Base-by-base conservation (phyloP, 1,140 invertebrate genomes). In the Panagrolaimus sp. region DNA sequence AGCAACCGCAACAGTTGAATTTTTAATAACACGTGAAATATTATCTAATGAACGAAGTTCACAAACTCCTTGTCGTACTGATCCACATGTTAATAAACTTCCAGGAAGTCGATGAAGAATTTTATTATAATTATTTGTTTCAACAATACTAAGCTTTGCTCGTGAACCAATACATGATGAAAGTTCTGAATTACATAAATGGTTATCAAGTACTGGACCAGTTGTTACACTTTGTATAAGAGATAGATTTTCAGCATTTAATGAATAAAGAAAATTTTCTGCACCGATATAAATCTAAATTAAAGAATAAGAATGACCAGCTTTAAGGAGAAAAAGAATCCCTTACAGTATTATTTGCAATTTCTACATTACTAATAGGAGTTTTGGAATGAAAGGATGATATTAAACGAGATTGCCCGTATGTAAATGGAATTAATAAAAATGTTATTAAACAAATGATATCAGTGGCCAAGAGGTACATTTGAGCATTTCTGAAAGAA, bases 61-160 rank as follows among this genome's bases (percentile, higher is more conserved):
- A 84, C 94, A 98, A 73, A 90, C 89, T 11, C 94, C 94, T 78
- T 88, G 88, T 74, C 91, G 92, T 42, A 96, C 85, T 73, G 90
- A 92, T 11, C 93, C 93, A 85, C 95, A 98, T 5, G 89, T 89
- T 72, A 98, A 94, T n/a, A 98, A 86, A n/a, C 90, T 86, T 20
- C 89, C 89, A 80, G 94, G 92, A 85, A 97, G 92, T 72, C 97
- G 93, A 45, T 96, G 89, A 70, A 98, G 86, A 44, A 92, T 93
- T 85, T 97, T 98, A 86, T 96, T 97, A 72, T 91, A 89, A 85
- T 94, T 96, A 85, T 96, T 90, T 11, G 90, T 92, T 44, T 75
- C 65, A 23, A 68, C 44, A 64, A 74, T 80, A 1, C 63, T 66
- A 23, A 63, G 65, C 48, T 62, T 66, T 9, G 31, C 44, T 14